Conservation (phyloP, 53 echinoderm and acorn worm genomes). For the Patiria pectinifera region DNA sequence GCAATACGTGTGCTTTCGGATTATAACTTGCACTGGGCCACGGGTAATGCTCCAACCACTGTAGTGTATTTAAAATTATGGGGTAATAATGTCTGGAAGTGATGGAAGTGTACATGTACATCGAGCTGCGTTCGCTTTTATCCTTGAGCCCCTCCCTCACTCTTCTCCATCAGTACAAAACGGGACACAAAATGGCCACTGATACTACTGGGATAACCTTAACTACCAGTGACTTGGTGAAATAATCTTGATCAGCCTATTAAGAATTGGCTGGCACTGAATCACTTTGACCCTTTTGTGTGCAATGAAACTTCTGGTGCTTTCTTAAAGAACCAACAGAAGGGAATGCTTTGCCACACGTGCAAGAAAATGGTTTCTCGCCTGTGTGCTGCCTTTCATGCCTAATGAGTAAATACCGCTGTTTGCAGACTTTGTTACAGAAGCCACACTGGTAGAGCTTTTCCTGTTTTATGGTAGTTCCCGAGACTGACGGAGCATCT, state of each 20-base stretch:
- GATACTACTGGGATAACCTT: too few relatives aligned
- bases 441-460: not conserved
- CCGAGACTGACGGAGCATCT: not conserved
- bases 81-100: too few relatives aligned
- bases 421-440: not conserved
- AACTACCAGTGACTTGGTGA: not conserved
- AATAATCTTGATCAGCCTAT: not conserved
- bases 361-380: not conserved
- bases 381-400: constrained; percentile 3
- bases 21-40: too few relatives aligned
- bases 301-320: not conserved
- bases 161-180: too few relatives aligned
- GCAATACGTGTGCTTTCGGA: too few relatives aligned
- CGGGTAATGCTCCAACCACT: too few relatives aligned
- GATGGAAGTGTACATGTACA: too few relatives aligned
- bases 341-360: not conserved
- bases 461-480: too few relatives aligned
- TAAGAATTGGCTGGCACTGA: not conserved
- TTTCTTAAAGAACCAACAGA: not conserved
- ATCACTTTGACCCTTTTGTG: not conserved
- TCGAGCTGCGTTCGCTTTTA: too few relatives aligned
- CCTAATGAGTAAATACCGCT: not conserved
- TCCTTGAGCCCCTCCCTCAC: too few relatives aligned
- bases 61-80: too few relatives aligned
- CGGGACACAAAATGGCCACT: too few relatives aligned